Evolutionary conservation across 2,113 vertebrate species (phyloP).

Genomic region (Austrofundulus limnaeus): DNA sequence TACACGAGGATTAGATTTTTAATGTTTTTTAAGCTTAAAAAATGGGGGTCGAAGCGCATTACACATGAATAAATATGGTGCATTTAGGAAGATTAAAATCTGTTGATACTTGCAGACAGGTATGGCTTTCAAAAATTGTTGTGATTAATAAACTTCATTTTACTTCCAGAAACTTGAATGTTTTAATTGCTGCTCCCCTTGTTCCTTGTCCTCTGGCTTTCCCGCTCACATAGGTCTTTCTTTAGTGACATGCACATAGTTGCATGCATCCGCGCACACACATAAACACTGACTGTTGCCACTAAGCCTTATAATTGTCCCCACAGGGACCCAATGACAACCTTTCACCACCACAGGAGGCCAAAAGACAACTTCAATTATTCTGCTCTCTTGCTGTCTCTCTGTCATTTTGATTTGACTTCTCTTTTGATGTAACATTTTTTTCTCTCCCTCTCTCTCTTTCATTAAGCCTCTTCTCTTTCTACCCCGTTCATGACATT

Average conservation of each 20-base stretch:
- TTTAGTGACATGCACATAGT: constrained; percentile 18
- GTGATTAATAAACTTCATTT: background rate
- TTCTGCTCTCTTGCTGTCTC: constrained; percentile 35
- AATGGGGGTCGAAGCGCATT: no score
- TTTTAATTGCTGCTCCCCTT: constrained; percentile 18
- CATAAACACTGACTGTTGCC: constrained; percentile 31
- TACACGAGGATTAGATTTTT: no score
- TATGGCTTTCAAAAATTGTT: background rate
- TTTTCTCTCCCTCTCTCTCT: constrained; percentile 14
- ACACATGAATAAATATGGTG: no score
- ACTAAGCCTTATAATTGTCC: constrained; percentile 70
- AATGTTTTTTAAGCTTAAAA: no score
- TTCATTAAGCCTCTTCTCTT: constrained; percentile 34
- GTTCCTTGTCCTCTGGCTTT: constrained; percentile 16
- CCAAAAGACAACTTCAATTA: constrained; percentile 56
- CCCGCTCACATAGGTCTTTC: constrained; percentile 30
- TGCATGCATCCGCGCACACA: constrained; percentile 17
- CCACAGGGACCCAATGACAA: constrained; percentile 65
- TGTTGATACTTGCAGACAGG: background rate
- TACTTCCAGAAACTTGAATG: background rate
- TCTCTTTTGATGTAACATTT: constrained; percentile 44
- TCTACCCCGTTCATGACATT: constrained; percentile 21
- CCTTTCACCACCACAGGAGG: constrained; percentile 54
- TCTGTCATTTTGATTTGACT: constrained; percentile 44
- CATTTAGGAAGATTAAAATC: no score